A percentile compares a stretch with the other conserved stretches of the same genome.
Conservation (phyloP, 1,140 invertebrate genomes). For the Camponotus pennsylvanicus region DNA sequence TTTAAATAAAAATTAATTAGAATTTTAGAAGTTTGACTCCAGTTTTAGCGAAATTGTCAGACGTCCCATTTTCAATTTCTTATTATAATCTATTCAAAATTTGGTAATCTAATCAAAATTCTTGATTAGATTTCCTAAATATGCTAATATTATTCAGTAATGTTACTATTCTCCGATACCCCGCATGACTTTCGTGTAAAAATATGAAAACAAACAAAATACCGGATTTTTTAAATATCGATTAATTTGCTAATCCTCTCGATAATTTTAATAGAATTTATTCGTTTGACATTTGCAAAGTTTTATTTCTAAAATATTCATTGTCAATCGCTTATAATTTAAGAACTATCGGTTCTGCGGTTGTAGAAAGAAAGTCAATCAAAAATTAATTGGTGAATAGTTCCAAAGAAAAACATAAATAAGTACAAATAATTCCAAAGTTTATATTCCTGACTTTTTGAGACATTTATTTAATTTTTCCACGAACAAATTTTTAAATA, state of each 20-base stretch:
- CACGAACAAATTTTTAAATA: not conserved
- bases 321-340: not conserved
- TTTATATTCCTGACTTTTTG: not conserved
- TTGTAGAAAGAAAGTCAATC: not conserved
- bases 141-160: not conserved
- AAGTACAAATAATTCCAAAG: not conserved
- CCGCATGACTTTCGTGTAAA: not conserved
- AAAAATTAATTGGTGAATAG: not conserved
- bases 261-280: not conserved
- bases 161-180: slow-evolving; percentile 6
- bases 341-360: not conserved
- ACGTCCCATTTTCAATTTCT: slow-evolving; percentile 62
- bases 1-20: too few relatives aligned
- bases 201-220: not conserved
- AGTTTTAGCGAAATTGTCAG: too few relatives aligned
- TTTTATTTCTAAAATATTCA: not conserved
- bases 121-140: not conserved
- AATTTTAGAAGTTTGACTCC: too few relatives aligned
- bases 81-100: slow-evolving; percentile 10
- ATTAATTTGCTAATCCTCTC: too few relatives aligned
- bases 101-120: slow-evolving; percentile 18
- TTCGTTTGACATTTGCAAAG: not conserved
- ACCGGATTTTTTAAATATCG: too few relatives aligned
- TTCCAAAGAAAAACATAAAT: not conserved
- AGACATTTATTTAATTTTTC: not conserved